Percentiles rank a stretch among this genome's conserved stretches.
These are phyloP conservation scores for Crocallis elinguaria DNA, from an alignment of 2,888 invertebrate genomes.

Conservation along the genomic window DNA sequence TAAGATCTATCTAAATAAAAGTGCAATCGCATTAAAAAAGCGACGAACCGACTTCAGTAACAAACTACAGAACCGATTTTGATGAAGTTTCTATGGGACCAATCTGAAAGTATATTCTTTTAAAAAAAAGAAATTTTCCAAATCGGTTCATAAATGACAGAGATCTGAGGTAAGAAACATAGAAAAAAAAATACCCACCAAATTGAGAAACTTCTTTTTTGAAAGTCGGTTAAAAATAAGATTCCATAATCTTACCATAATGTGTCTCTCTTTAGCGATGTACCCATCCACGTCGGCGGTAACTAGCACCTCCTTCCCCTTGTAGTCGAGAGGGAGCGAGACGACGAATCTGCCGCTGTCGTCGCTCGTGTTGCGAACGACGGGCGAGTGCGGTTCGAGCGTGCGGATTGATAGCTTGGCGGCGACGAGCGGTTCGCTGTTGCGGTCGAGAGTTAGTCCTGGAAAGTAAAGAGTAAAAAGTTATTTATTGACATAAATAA, in stretches of 20 bases:
- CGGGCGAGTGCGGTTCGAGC: conserved; percentile 58
- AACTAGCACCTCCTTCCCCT: conserved; percentile 79
- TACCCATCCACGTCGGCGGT: conserved; percentile 86
- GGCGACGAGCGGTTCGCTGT: conserved; percentile 83
- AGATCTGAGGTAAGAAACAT: too few relatives aligned
- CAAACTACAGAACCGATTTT: too few relatives aligned
- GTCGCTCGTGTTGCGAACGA: conserved; percentile 61
- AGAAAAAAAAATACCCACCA: too few relatives aligned
- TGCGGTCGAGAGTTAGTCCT: conserved; percentile 86
- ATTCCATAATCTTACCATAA: conserved; percentile 58
- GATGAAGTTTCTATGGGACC: too few relatives aligned
- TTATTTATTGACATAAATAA: neutral
- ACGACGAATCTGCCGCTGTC: conserved; percentile 77
- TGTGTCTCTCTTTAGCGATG: conserved; percentile 78
- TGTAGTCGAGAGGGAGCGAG: conserved; percentile 66
- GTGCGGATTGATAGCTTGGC: conserved; percentile 78
- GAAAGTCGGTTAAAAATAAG: neutral
- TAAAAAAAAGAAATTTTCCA: too few relatives aligned
- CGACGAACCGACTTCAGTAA: too few relatives aligned
- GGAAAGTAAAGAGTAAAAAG: conserved; percentile 27
- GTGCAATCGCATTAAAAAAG: too few relatives aligned
- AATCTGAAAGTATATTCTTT: too few relatives aligned
- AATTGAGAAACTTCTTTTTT: too few relatives aligned
- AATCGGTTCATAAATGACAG: too few relatives aligned
- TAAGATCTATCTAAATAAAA: too few relatives aligned